Evolutionary conservation across 2,797 vertebrate species (phyloP).

Genomic region (Gymnodraco acuticeps): DNA sequence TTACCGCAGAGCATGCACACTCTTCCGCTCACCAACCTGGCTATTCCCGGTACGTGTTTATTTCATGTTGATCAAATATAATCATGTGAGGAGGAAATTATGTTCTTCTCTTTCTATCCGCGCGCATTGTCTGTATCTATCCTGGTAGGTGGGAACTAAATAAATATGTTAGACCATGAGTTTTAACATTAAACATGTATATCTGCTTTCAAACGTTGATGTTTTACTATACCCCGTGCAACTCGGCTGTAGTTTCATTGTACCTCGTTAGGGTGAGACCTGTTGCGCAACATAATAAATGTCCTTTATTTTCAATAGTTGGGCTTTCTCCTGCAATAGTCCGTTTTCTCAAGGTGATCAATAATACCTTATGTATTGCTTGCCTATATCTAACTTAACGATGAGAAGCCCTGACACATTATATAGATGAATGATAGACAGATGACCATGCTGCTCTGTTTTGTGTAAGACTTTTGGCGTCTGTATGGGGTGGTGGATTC

Average conservation of each 20-base stretch:
- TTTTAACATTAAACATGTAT: neutral
- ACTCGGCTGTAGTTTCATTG: conserved; percentile 10
- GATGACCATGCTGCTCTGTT: conserved; percentile 20
- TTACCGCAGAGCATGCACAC: conserved; percentile 92
- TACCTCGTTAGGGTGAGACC: conserved; percentile 61
- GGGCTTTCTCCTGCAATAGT: neutral
- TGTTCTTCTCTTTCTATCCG: conserved; percentile 13
- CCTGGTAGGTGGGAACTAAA: neutral
- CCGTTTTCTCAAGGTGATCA: conserved; percentile 13
- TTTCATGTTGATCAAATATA: neutral
- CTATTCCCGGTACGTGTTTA: conserved; percentile 92
- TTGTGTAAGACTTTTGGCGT: conserved; percentile 26
- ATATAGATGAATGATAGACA: neutral
- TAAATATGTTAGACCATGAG: neutral
- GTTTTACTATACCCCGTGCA: conserved; percentile 15
- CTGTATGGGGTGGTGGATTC: conserved; percentile 63
- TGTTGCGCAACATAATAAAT: conserved; percentile 78
- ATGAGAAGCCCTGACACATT: neutral
- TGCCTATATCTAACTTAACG: neutral
- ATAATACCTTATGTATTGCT: neutral
- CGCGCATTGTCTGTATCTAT: conserved; percentile 4
- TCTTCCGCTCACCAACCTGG: conserved; percentile 93
- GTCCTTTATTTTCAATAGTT: conserved; percentile 30
- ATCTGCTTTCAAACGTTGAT: conserved; percentile 40
- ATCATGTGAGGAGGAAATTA: neutral